Evolutionary conservation across 2,797 vertebrate species (phyloP).

Genomic region (Chromis chromis): DNA sequence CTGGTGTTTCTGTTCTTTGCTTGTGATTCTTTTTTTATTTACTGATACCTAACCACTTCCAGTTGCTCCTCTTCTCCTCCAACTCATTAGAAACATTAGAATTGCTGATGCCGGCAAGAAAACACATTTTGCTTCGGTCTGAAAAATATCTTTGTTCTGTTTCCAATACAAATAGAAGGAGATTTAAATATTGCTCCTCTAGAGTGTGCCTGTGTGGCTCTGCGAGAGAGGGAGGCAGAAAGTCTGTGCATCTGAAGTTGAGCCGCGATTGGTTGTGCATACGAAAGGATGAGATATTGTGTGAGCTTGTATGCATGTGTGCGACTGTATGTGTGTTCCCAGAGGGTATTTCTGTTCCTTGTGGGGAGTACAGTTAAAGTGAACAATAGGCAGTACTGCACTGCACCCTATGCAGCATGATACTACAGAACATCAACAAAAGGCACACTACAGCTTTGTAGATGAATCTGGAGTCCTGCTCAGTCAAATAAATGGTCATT

Average conservation of each 20-base stretch:
- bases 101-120: slow-evolving; percentile 85
- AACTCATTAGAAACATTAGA: slow-evolving; percentile 85
- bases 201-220: slow-evolving; percentile 67
- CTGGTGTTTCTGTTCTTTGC: slow-evolving; percentile 32
- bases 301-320: slow-evolving; percentile 46
- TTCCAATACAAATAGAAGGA: slow-evolving; percentile 86
- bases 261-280: slow-evolving; percentile 61
- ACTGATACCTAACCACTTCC: slow-evolving; percentile 67
- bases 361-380: slow-evolving; percentile 72
- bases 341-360: slow-evolving; percentile 71
- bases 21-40: slow-evolving; percentile 53
- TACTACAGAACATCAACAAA: slow-evolving; percentile 62
- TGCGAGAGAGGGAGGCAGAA: slow-evolving; percentile 48
- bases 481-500: slow-evolving; percentile 27
- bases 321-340: slow-evolving; percentile 59
- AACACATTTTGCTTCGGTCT: slow-evolving; percentile 83
- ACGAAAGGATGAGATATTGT: slow-evolving; percentile 65
- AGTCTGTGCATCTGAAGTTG: slow-evolving; percentile 66
- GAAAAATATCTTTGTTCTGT: slow-evolving; percentile 86
- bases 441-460: slow-evolving; percentile 42
- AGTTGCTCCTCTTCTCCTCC: slow-evolving; percentile 69
- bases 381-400: slow-evolving; percentile 73
- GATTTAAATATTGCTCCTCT: slow-evolving; percentile 84
- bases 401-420: slow-evolving; percentile 58
- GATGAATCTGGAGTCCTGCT: slow-evolving; percentile 32